Conservation (phyloP, 2,113 vertebrate species). For the Cavia porcellus region DNA sequence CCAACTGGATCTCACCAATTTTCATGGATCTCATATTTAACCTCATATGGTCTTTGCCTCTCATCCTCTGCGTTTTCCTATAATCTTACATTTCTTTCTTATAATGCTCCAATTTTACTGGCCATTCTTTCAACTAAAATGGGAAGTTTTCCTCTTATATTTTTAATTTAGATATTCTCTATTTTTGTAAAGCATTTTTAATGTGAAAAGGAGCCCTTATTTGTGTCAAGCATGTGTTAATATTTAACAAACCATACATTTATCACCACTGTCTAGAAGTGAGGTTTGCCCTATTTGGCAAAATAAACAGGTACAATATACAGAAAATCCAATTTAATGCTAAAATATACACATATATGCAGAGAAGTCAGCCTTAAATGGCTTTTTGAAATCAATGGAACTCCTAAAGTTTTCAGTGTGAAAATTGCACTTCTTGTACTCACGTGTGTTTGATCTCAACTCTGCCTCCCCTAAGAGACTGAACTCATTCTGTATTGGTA, state of each 20-base stretch:
- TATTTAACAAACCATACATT: neutral
- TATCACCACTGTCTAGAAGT: neutral
- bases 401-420: neutral
- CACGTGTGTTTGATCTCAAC: neutral
- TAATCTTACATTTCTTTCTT: neutral
- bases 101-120: neutral
- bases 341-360: neutral
- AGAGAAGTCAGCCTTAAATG: neutral
- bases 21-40: neutral
- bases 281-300: neutral
- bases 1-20: accelerated
- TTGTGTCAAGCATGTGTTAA: neutral
- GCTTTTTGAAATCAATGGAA: neutral
- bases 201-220: neutral
- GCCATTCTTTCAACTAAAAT: neutral
- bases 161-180: neutral
- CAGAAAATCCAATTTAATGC: neutral
- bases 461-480: neutral
- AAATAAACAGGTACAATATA: neutral
- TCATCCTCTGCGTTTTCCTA: neutral
- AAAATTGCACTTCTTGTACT: neutral
- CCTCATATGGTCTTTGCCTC: neutral
- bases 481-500: neutral
- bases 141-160: neutral
- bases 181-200: neutral